Percentiles rank a stretch among this genome's conserved stretches.
Conservation (phyloP, 1,140 invertebrate genomes). For the Drosophila quadrilineata region DNA sequence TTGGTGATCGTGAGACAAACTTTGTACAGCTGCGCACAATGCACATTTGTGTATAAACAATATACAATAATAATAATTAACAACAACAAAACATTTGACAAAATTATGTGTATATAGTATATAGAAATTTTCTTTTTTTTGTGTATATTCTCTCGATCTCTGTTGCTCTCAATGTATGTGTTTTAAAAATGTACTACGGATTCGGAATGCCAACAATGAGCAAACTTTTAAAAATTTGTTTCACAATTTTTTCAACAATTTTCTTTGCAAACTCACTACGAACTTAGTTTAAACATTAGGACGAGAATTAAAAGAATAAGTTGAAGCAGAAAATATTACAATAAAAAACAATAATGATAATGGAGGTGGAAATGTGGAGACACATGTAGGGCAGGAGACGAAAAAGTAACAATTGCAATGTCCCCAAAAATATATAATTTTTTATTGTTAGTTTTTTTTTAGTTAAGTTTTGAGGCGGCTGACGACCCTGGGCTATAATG, state of each 20-base stretch:
- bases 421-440: slow-evolving; percentile 29
- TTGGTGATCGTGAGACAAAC: slow-evolving; percentile 50
- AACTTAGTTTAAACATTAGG: slow-evolving; percentile 62
- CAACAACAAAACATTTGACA: slow-evolving; percentile 62
- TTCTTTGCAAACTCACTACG: slow-evolving; percentile 10
- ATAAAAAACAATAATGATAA: slow-evolving; percentile 48
- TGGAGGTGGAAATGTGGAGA: slow-evolving; percentile 22
- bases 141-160: slow-evolving; percentile 5
- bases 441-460: slow-evolving; percentile 76
- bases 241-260: slow-evolving; percentile 5
- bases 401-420: slow-evolving; percentile 8
- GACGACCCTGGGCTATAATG: slow-evolving; percentile 52
- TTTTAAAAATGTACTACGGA: slow-evolving; percentile 10
- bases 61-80: slow-evolving; percentile 62
- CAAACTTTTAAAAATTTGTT: slow-evolving; percentile 21
- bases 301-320: slow-evolving; percentile 61
- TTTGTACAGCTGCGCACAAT: slow-evolving; percentile 62
- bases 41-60: slow-evolving; percentile 2
- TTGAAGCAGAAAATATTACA: slow-evolving; percentile 50
- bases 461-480: slow-evolving; percentile 52
- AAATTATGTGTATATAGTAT: slow-evolving; percentile 44
- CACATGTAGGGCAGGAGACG: slow-evolving; percentile 1
- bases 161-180: slow-evolving; percentile 2
- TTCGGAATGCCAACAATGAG: slow-evolving; percentile 73
- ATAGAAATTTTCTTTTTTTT: slow-evolving; percentile 24